phyloP scores from a whole-genome alignment of 2,797 vertebrate genomes.

The Mallotus villosus region DNA sequence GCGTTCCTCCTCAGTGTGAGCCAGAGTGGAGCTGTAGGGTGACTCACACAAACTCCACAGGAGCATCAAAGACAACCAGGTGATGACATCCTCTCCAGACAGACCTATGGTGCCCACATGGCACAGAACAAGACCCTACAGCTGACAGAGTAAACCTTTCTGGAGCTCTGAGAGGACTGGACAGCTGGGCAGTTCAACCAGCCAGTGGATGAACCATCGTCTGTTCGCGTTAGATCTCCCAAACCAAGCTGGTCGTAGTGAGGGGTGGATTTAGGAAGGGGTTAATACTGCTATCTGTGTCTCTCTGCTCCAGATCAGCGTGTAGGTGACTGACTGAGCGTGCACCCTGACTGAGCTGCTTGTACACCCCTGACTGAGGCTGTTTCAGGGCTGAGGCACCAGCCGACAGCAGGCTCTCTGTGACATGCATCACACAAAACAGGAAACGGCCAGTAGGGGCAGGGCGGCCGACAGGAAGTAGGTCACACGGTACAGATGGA shows the following conservation, averaged over 20 bases:
- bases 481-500: slow-evolving; percentile 88
- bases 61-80: slow-evolving; percentile 26
- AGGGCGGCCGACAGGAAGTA: slow-evolving; percentile 82
- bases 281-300: slow-evolving; percentile 34
- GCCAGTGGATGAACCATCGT: not conserved
- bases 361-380: not conserved
- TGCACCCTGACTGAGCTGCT: not conserved
- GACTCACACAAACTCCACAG: slow-evolving; percentile 23
- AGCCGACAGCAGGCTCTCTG: not conserved
- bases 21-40: not conserved
- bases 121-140: slow-evolving; percentile 4
- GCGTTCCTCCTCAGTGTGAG: slow-evolving; percentile 47
- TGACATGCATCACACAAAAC: slow-evolving; percentile 73
- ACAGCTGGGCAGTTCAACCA: not conserved
- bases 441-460: slow-evolving; percentile 78
- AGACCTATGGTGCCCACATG: slow-evolving; percentile 35
- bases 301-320: slow-evolving; percentile 56
- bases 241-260: not conserved
- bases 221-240: not conserved
- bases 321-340: not conserved
- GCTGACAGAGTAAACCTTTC: too few species aligned
- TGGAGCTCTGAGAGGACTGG: not conserved
- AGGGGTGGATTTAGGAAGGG: not conserved
- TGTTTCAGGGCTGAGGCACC: not conserved
- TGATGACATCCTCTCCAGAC: slow-evolving; percentile 31